These are phyloP conservation scores for Conops quadrifasciatus DNA, from an alignment of 2,888 invertebrate species.

Conservation along the genomic window DNA sequence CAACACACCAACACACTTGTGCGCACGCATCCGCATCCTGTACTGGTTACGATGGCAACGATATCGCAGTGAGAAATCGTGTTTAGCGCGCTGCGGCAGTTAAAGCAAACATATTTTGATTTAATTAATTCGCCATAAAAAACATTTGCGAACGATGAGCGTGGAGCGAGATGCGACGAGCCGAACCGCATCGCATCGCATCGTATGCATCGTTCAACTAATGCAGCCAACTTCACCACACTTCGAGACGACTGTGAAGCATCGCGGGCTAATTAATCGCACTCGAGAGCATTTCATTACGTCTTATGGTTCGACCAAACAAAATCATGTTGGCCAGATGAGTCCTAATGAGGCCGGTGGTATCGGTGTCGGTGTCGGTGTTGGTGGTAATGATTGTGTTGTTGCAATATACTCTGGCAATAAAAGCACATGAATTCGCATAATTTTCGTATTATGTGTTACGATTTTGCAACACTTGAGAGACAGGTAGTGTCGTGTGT, in stretches of 20 bases:
- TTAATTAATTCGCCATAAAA: conserved; percentile 32
- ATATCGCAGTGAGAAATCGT: conserved; percentile 18
- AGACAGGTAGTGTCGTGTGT: too few relatives aligned
- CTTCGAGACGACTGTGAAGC: background rate
- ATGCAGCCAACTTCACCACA: too few relatives aligned
- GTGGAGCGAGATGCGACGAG: background rate
- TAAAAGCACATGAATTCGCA: too few relatives aligned
- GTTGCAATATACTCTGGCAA: background rate
- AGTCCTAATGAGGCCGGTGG: background rate
- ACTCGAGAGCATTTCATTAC: conserved; percentile 2
- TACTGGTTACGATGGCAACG: conserved; percentile 1
- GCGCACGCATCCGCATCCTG: background rate
- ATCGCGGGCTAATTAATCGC: background rate
- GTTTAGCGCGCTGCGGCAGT: conserved; percentile 20
- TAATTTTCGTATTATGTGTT: too few relatives aligned
- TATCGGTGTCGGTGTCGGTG: background rate
- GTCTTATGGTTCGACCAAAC: background rate
- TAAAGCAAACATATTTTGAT: conserved; percentile 27
- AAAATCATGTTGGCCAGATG: too few relatives aligned
- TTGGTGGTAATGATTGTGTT: background rate
- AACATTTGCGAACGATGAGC: background rate
- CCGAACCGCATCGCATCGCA: too few relatives aligned
- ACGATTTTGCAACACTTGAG: background rate
- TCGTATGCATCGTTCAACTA: too few relatives aligned
- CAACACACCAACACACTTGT: background rate